Conservation (phyloP, 1,140 invertebrate species). For the Pseudomyrmex sp. region DNA sequence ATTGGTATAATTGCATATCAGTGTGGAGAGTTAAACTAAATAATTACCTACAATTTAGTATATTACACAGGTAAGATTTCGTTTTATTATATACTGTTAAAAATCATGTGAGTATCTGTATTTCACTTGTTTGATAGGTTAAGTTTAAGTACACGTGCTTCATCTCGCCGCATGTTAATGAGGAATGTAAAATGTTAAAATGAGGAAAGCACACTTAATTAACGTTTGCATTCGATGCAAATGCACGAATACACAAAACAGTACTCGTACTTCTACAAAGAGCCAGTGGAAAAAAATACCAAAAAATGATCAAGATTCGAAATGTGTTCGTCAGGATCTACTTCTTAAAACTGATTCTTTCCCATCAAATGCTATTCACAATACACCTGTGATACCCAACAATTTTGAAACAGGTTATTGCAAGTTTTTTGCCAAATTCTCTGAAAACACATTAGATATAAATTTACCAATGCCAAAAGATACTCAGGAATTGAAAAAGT, state of each 20-base stretch:
- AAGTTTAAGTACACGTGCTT: conserved; percentile 22
- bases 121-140: conserved; percentile 16
- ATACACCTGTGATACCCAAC: conserved; percentile 27
- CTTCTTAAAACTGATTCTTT: conserved; percentile 2
- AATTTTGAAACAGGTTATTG: conserved; percentile 34
- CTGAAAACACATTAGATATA: background rate
- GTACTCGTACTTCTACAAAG: background rate
- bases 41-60: too few species aligned
- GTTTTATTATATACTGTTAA: too few species aligned
- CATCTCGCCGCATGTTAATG: background rate
- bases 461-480: background rate
- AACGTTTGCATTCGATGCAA: conserved; percentile 43
- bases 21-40: too few species aligned
- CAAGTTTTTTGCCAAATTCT: background rate
- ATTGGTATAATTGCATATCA: too few species aligned
- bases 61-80: too few species aligned
- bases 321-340: background rate
- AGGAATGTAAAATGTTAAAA: background rate
- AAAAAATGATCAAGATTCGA: background rate
- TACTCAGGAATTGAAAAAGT: background rate
- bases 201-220: conserved; percentile 41
- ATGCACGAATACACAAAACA: background rate
- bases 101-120: too few species aligned
- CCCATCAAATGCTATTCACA: background rate
- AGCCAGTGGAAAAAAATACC: conserved; percentile 9